Base-by-base conservation (phyloP, 2,797 vertebrate species). In the Siniperca obscura region DNA sequence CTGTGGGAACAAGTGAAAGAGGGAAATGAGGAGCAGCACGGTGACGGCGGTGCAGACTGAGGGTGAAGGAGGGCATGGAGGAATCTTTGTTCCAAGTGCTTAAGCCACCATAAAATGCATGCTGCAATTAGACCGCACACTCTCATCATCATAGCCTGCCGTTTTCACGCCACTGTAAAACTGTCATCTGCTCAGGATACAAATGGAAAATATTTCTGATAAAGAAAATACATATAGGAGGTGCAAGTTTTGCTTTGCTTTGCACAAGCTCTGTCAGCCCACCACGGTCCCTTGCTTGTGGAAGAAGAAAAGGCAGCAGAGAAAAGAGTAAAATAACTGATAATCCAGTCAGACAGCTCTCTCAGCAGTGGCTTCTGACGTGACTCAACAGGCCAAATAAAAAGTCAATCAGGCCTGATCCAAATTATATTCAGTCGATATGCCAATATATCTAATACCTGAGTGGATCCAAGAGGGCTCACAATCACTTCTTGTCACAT, bases 1-100 rank as follows among this genome's bases (percentile, higher is more conserved):
- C 66, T 59, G 67, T 74, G 92, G 81, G 87, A 79, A 27, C 10
- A 1, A 50, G 48, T 4, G 30, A 50, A 34, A 9, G 38, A 7
- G 66, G 55, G 34, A 42, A 64, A 48, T 2, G n/a, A 59, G 72
- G 70, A 64, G 59, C 3, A 0, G 42, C 22, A n/a, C 30, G 4
- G 36, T 3, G 40, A 44, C 60, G 50, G 10, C 3, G 11, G 40
- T 42, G 40, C 3, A 42, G 40, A 42, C 40, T 1, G 40, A 42
- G 11, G 7, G 0, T 16, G 27, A 38, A 21, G 46, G 46, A 5
- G 5, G 7, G 9, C 8, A 30, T 8, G 27, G 53, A 70, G 22
- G 10, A 68, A 46, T 50, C 60, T 53, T 22, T 6, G 25, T 25
- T 38, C n/a, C 2, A 7, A 60, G 38, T 2, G 16, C 1, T 68